Evolutionary conservation across 2,797 vertebrate genomes (phyloP), one percentile per base, ranked within the genome.

Genomic region (Danionella dracula): DNA sequence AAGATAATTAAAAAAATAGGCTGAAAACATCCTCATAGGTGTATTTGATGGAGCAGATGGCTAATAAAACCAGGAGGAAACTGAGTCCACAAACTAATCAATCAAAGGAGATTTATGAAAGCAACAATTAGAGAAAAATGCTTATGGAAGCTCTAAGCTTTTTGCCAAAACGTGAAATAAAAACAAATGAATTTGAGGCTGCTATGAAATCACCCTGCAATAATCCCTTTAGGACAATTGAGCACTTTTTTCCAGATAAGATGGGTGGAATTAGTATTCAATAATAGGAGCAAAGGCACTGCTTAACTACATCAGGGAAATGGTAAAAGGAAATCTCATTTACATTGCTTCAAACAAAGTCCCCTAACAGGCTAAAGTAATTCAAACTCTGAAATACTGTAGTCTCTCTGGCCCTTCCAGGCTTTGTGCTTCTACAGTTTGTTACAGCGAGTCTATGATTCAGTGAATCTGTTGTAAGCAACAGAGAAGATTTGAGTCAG

Each of bases 361-460:
- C 65, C 54, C 56, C 35, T 49, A 61, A 34, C 46, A 72, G 41
- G 31, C 53, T 53, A 51, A 50, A 68, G 72, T 73, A 75, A 31
- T 64, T 60, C 44, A 12, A 46, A 50, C 70, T 61, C 32, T 67
- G 48, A 73, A 54, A 40, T 68, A 41, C 55, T 56, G 69, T 45
- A 51, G 54, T 29, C 53, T 55, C 35, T 7, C 34, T 41, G 72
- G 63, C 70, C 57, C 51, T 50, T 4, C 4, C 62, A 46, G 59
- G 17, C 44, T 23, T 57, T 41, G 34, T 46, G 42, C 48, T 69
- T 51, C 62, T 35, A 60, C 66, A 76, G 76, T 78, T 72, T 83
- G 75, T 64, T 71, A 44, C 71, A 57, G 56, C 55, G 60, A 68
- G 70, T 78, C 64, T 51, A 60, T 76, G 68, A 56, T 73, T 79